Percentiles rank a stretch among this genome's conserved stretches.
These are phyloP conservation scores for Apis dorsata DNA, from an alignment of 1,140 invertebrate species.

Conservation along the genomic window DNA sequence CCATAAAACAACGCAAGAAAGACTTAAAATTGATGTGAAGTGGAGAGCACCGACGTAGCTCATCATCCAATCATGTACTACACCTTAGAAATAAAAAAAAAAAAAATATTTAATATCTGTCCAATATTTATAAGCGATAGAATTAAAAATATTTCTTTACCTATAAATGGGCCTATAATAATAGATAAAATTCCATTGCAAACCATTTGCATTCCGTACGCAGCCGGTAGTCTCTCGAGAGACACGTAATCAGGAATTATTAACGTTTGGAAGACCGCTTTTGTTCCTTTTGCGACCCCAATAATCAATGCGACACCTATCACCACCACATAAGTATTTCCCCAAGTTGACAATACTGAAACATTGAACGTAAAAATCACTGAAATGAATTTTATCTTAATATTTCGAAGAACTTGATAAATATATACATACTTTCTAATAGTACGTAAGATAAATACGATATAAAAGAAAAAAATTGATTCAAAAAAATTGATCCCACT, in stretches of 20 bases:
- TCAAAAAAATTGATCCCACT: neutral
- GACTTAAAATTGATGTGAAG: constrained; percentile 69
- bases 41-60: constrained; percentile 66
- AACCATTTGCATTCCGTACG: constrained; percentile 84
- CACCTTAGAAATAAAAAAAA: constrained; percentile 59
- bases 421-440: no score
- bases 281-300: constrained; percentile 85
- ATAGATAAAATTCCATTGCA: constrained; percentile 79
- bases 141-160: constrained; percentile 55
- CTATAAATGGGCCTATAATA: constrained; percentile 76
- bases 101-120: neutral
- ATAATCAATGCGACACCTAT: constrained; percentile 71
- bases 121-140: neutral
- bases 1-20: constrained; percentile 72
- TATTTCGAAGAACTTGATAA: no score
- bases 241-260: constrained; percentile 85
- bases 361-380: neutral
- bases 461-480: neutral
- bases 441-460: neutral
- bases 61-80: constrained; percentile 68
- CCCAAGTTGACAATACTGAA: constrained; percentile 57
- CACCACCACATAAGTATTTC: constrained; percentile 34
- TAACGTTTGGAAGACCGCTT: constrained; percentile 85
- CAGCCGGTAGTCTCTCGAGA: constrained; percentile 83
- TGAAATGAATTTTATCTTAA: no score